Base-by-base conservation (phyloP, 2,888 invertebrate genomes). In the Oligia latruncula region DNA sequence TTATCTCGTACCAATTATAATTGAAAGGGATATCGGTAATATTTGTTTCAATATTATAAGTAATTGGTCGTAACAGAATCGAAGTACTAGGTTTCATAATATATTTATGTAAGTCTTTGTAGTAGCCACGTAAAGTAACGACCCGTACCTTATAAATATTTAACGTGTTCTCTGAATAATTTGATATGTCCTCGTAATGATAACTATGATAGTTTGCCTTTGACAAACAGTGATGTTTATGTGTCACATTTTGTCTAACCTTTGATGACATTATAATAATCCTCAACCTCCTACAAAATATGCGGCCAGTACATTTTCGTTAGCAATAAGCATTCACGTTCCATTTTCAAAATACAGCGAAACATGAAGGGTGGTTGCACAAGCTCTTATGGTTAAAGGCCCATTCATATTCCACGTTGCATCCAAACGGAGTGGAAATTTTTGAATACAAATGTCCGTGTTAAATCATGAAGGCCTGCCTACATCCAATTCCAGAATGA, bases 1-100 rank as follows among this genome's bases (percentile, higher is more conserved):
- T 85, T 75, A 80, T 62, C 60, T 62, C 15, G 20, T 46, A 72
- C 77, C 87, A 87, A 83, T 83, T 78, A 78, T 79, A 66, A 67
- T 8, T 68, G 71, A 83, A 86, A 52, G 58, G 64, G 74, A 49
- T 87, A 83, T 72, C 23, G 66, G 68, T 83, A 43, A 77, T 77
- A 83, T 75, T 87, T 87, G 66, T 75, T 79, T 74, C 72, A 71
- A 43, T 72, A 58, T 58, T 58, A 58, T 58, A 58, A 74, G 67
- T 83, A 78, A 73, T 78, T 71, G 74, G 74, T 66, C 43, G 74
- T 80, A 80, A 58, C 23, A 82, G 15, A 43, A 55, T 68, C n/a
- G n/a, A 68, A 77, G n/a, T 52, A 46, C 60, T 68, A n/a, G 64
- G 40, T 71, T 81, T 58, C 65, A 55, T 74, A 68, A 72, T 74